Percentiles rank a stretch among this genome's conserved stretches.
Conservation (phyloP, 30 jellyfish, hydroid and myxozoan species). For the Catostylus mosaicus region DNA sequence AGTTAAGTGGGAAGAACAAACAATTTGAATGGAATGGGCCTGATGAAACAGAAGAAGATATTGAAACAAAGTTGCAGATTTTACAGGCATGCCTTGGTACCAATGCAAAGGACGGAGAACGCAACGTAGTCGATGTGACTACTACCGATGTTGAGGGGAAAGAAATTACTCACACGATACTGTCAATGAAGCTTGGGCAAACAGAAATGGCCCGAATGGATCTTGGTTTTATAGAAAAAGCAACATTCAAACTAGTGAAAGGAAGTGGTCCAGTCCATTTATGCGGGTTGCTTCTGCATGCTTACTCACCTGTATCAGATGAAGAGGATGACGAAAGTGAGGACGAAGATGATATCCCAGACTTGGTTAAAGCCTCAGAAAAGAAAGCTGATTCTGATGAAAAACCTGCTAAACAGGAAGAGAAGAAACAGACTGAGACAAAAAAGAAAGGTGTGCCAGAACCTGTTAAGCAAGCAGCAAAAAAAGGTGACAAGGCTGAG, state of each 20-base stretch:
- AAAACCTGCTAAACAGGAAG: conserved; percentile 36
- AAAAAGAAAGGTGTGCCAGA: background rate
- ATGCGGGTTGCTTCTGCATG: conserved; percentile 81
- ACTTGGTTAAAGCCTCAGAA: conserved; percentile 59
- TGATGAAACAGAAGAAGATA: conserved; percentile 75
- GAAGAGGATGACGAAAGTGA: conserved; percentile 77
- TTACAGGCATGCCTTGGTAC: conserved; percentile 93
- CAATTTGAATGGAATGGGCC: conserved; percentile 82
- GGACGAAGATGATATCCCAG: conserved; percentile 79
- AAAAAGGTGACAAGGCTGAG: conserved; percentile 52
- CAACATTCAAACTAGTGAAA: conserved; percentile 69
- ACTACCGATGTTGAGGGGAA: conserved; percentile 73
- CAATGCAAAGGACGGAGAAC: conserved; percentile 92
- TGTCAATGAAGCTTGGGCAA: conserved; percentile 75
- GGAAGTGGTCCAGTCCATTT: conserved; percentile 94
- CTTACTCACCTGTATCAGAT: conserved; percentile 52
- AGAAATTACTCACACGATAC: conserved; percentile 70
- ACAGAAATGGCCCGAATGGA: conserved; percentile 78
- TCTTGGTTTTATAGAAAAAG: conserved; percentile 72
- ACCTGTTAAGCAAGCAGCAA: conserved; percentile 13
- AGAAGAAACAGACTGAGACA: background rate
- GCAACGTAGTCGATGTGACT: conserved; percentile 92
- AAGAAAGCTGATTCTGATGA: conserved; percentile 66
- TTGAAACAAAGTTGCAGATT: conserved; percentile 78
- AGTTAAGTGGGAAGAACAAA: conserved; percentile 54